Evolutionary conservation across 2,888 invertebrate genomes (phyloP).

Genomic region (Hyppa rectilinea): DNA sequence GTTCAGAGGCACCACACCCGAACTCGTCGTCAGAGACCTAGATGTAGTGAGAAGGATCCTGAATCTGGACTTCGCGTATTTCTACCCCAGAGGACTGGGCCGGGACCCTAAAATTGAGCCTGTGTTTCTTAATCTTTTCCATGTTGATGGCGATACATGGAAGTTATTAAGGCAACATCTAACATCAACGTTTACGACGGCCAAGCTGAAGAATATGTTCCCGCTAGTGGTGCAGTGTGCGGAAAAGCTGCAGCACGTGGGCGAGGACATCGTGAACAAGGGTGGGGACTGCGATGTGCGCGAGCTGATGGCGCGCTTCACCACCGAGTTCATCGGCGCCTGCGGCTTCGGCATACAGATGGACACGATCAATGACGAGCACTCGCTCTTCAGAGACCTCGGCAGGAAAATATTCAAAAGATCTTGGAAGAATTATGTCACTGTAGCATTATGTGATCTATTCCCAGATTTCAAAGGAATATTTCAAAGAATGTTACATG

Average conservation of each 20-base stretch:
- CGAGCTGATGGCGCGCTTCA: conserved; percentile 79
- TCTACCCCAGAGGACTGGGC: conserved; percentile 76
- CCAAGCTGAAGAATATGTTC: conserved; percentile 83
- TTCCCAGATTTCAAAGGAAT: conserved; percentile 72
- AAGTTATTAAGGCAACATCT: conserved; percentile 79
- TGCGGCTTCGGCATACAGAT: conserved; percentile 80
- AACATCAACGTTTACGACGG: conserved; percentile 82
- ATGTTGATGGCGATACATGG: conserved; percentile 81
- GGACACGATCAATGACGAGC: conserved; percentile 76
- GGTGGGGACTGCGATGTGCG: conserved; percentile 75
- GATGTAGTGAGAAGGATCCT: conserved; percentile 76
- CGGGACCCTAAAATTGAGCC: conserved; percentile 74
- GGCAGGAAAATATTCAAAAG: conserved; percentile 72
- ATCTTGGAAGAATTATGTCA: conserved; percentile 57
- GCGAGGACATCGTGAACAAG: conserved; percentile 69
- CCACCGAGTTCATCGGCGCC: conserved; percentile 80
- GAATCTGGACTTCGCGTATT: conserved; percentile 76
- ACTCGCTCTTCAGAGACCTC: conserved; percentile 73
- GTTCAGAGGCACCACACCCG: conserved; percentile 77
- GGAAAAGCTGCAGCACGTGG: conserved; percentile 73
- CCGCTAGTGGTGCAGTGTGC: conserved; percentile 81
- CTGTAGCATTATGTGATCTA: conserved; percentile 70
- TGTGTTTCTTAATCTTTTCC: conserved; percentile 75
- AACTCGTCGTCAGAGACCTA: conserved; percentile 78
- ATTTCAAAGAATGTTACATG: conserved; percentile 51